Percentiles rank a stretch among this genome's conserved stretches.
These are phyloP conservation scores for Heliornis fulica DNA, from an alignment of 2,113 vertebrate species.

Conservation along the genomic window DNA sequence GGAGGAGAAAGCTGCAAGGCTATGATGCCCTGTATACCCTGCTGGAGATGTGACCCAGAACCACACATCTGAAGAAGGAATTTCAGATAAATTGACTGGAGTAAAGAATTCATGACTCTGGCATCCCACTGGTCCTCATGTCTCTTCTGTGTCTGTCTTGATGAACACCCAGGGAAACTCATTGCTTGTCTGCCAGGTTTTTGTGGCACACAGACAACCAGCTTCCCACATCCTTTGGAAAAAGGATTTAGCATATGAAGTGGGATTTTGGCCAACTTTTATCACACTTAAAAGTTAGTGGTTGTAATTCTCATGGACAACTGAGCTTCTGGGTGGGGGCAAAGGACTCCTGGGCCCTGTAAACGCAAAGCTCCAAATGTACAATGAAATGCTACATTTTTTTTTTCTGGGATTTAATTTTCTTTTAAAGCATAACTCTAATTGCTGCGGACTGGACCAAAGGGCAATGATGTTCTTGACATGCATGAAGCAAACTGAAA, in stretches of 20 bases:
- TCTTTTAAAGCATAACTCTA: neutral
- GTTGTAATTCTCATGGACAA: neutral
- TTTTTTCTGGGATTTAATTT: neutral
- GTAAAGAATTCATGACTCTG: neutral
- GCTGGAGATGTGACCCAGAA: neutral
- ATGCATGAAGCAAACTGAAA: neutral
- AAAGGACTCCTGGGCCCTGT: neutral
- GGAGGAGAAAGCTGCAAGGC: neutral
- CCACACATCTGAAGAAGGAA: neutral
- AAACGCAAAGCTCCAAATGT: neutral
- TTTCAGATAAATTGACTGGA: neutral
- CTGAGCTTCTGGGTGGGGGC: neutral
- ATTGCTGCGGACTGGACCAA: neutral
- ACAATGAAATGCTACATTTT: neutral
- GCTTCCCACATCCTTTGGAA: neutral
- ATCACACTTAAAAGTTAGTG: neutral
- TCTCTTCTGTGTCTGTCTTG: neutral
- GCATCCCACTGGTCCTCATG: neutral
- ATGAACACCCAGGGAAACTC: neutral
- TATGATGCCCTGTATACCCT: too few species aligned
- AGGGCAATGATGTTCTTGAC: neutral
- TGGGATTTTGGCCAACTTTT: neutral
- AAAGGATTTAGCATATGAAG: neutral
- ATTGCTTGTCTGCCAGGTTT: neutral
- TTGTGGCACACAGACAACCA: neutral